These are phyloP conservation scores for Forficula auricularia DNA, from an alignment of 1,140 invertebrate genomes.

Conservation along the genomic window DNA sequence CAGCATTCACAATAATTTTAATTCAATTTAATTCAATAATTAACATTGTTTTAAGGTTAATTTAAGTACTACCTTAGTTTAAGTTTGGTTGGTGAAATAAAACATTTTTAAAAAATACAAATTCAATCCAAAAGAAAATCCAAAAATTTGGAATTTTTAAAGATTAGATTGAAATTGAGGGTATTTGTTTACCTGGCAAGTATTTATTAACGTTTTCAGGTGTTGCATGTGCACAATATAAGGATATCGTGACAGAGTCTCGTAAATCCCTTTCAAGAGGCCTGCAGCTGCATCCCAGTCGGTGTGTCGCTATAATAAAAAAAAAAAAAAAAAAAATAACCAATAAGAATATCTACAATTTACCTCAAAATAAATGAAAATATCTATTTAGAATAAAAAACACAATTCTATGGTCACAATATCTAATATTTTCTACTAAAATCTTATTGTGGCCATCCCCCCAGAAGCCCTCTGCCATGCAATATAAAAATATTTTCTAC, in stretches of 20 bases:
- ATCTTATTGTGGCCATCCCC: too few species aligned
- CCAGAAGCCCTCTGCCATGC: too few species aligned
- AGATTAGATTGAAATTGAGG: not conserved
- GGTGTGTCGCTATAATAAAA: constrained; percentile 52
- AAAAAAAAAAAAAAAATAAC: constrained; percentile 4
- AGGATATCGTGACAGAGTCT: constrained; percentile 78
- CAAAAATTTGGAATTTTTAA: constrained; percentile 4
- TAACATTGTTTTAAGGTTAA: too few species aligned
- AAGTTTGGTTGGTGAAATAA: too few species aligned
- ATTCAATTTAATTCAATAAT: too few species aligned
- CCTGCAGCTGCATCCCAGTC: constrained; percentile 93
- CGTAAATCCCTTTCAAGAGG: constrained; percentile 83
- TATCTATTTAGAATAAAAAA: constrained; percentile 1
- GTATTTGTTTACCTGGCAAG: constrained; percentile 49
- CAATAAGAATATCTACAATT: constrained; percentile 5
- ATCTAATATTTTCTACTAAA: too few species aligned
- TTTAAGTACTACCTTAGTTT: too few species aligned
- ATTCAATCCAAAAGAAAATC: constrained; percentile 1
- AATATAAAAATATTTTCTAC: too few species aligned
- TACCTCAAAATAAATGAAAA: constrained; percentile 12
- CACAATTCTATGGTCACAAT: too few species aligned
- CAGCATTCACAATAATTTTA: too few species aligned
- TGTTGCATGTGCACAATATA: constrained; percentile 94
- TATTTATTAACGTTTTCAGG: constrained; percentile 72
- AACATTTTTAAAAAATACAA: too few species aligned